Percentiles rank a stretch among this genome's conserved stretches.
These are phyloP conservation scores for Punctoribates punctum DNA, from an alignment of 2,888 invertebrate genomes.

Conservation along the genomic window DNA sequence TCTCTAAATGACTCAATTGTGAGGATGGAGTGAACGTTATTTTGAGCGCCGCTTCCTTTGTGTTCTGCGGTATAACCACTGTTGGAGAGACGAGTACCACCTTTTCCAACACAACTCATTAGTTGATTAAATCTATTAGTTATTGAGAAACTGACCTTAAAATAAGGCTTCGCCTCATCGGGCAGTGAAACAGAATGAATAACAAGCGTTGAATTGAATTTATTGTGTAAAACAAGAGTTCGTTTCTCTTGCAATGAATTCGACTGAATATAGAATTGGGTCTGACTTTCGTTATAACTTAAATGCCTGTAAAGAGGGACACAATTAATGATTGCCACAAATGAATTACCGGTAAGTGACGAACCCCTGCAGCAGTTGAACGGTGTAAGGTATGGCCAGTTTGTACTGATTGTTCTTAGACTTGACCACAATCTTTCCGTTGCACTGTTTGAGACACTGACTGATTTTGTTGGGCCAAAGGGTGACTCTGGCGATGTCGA, in stretches of 20 bases:
- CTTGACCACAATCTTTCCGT: constrained; percentile 57
- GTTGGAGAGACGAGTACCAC: constrained; percentile 61
- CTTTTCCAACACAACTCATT: background rate
- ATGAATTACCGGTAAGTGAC: too few species aligned
- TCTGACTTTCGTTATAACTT: constrained; percentile 36
- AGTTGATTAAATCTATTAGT: constrained; percentile 54
- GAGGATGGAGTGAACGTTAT: constrained; percentile 42
- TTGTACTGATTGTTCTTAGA: constrained; percentile 57
- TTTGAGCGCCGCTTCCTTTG: constrained; percentile 52
- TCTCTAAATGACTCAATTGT: constrained; percentile 58
- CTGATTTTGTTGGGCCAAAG: constrained; percentile 41
- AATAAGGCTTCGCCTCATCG: constrained; percentile 61
- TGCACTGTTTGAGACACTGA: constrained; percentile 52
- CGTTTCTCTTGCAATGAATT: constrained; percentile 50
- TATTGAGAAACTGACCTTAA: constrained; percentile 55
- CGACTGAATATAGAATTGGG: constrained; percentile 36
- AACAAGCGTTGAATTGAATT: constrained; percentile 68
- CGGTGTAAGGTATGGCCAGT: constrained; percentile 65
- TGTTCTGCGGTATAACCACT: constrained; percentile 52
- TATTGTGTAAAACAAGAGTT: constrained; percentile 65
- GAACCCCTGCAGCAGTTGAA: constrained; percentile 56
- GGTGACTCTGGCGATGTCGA: constrained; percentile 38
- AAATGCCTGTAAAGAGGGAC: background rate
- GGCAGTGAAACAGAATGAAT: constrained; percentile 68
- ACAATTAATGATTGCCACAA: background rate